Conservation (phyloP, 2,113 vertebrate species). For the Uropsilus gracilis region DNA sequence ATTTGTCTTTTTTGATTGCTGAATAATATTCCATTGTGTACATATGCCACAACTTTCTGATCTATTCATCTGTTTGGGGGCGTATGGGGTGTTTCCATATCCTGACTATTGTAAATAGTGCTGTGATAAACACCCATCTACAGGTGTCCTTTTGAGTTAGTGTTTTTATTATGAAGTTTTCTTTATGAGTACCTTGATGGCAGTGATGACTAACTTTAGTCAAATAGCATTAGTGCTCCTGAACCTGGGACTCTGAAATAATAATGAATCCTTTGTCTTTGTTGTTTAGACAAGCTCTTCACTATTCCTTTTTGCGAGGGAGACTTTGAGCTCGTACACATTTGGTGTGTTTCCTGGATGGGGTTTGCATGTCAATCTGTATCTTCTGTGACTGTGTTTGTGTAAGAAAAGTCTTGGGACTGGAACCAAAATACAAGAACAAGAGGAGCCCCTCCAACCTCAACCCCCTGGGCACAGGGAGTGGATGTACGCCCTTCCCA, state of each 20-base stretch:
- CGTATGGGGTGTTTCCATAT: too few species aligned
- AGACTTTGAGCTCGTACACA: not conserved
- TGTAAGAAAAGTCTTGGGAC: constrained; percentile 4
- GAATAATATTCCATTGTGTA: too few species aligned
- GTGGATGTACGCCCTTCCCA: not conserved
- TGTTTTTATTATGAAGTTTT: not conserved
- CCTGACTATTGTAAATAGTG: too few species aligned
- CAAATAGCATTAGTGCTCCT: not conserved
- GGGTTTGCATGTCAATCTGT: constrained; percentile 12
- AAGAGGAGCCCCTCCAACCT: not conserved
- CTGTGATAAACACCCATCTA: too few species aligned
- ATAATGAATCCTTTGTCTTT: constrained; percentile 43
- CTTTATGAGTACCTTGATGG: constrained; percentile 2
- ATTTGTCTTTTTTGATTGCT: too few species aligned
- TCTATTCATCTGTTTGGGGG: too few species aligned
- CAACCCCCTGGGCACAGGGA: not conserved
- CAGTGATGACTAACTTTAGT: constrained; percentile 5
- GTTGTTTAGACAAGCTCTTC: constrained; percentile 55
- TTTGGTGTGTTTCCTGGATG: constrained; percentile 42
- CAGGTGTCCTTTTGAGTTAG: too few species aligned
- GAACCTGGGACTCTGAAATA: constrained; percentile 37
- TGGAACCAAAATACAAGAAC: not conserved
- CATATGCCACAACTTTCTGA: too few species aligned
- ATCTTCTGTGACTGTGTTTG: not conserved
- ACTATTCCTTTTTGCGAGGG: constrained; percentile 27